Conservation (phyloP, 2,797 vertebrate genomes). For the Cossypha polioptera region DNA sequence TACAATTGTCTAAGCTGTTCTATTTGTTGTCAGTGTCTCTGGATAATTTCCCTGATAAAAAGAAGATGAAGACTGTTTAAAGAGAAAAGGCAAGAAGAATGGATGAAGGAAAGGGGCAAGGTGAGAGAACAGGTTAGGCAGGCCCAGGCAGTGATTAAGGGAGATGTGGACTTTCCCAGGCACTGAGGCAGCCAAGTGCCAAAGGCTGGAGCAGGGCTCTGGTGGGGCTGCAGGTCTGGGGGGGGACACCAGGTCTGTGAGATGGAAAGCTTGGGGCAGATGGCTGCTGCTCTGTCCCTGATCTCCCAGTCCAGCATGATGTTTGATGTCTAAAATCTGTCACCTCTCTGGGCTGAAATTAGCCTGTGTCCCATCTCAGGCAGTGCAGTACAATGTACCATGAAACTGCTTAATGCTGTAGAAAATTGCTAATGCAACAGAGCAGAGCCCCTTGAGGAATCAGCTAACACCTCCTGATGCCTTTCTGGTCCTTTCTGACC, state of each 20-base stretch:
- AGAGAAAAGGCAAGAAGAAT: not conserved
- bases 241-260: not conserved
- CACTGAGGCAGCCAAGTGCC: not conserved
- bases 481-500: not conserved
- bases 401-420: conserved; percentile 61
- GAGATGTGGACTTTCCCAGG: not conserved
- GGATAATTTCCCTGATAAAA: not conserved
- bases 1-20: not conserved
- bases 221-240: not conserved
- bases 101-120: not conserved
- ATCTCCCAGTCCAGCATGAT: not conserved
- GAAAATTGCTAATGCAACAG: conserved; percentile 56
- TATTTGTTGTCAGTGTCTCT: not conserved
- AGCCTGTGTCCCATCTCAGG: not conserved
- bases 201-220: not conserved
- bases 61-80: not conserved
- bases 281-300: not conserved
- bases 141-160: not conserved
- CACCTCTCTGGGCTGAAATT: not conserved
- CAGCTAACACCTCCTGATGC: not conserved
- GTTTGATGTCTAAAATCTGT: not conserved
- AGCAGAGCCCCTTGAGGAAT: conserved; percentile 52
- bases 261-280: not conserved
- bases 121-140: not conserved
- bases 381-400: conserved; percentile 28